Evolutionary conservation across 2,797 vertebrate species (phyloP).

Genomic region (Pseudomugil gertrudae): DNA sequence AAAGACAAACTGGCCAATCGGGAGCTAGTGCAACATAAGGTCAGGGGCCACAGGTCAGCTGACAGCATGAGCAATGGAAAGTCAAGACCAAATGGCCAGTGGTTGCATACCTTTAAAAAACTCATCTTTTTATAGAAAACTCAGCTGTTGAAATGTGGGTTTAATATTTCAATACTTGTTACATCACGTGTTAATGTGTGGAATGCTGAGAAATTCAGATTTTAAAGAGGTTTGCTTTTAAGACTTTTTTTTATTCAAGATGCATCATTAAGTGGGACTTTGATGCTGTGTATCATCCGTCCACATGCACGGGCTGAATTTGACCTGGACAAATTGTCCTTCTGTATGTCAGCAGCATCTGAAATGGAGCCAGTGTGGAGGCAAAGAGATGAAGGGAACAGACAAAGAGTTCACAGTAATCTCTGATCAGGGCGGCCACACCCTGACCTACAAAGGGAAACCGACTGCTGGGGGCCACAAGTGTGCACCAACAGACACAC

Average conservation of each 20-base stretch:
- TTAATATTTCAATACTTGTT: not conserved
- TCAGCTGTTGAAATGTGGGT: slow-evolving; percentile 4
- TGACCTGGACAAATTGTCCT: slow-evolving; percentile 49
- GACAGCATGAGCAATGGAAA: slow-evolving; percentile 63
- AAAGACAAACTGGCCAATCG: slow-evolving; percentile 62
- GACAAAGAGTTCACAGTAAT: slow-evolving; percentile 74
- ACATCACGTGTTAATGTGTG: not conserved
- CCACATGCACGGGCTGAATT: slow-evolving; percentile 52
- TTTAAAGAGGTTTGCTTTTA: not conserved
- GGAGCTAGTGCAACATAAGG: slow-evolving; percentile 66
- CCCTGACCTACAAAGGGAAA: slow-evolving; percentile 78
- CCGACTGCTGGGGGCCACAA: slow-evolving; percentile 63
- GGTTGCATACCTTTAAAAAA: slow-evolving; percentile 35
- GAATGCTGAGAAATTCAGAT: not conserved
- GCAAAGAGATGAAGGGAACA: slow-evolving; percentile 46
- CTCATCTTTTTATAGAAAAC: slow-evolving; percentile 47
- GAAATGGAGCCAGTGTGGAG: slow-evolving; percentile 59
- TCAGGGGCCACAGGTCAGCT: slow-evolving; percentile 66
- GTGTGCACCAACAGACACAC: slow-evolving; percentile 16
- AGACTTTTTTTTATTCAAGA: not conserved
- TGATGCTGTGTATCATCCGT: slow-evolving; percentile 16
- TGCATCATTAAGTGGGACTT: not conserved
- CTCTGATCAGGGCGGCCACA: slow-evolving; percentile 70
- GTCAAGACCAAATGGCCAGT: slow-evolving; percentile 44
- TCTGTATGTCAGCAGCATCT: slow-evolving; percentile 53